Evolutionary conservation across 2,797 vertebrate genomes (phyloP).

Genomic region (Pterois miles): DNA sequence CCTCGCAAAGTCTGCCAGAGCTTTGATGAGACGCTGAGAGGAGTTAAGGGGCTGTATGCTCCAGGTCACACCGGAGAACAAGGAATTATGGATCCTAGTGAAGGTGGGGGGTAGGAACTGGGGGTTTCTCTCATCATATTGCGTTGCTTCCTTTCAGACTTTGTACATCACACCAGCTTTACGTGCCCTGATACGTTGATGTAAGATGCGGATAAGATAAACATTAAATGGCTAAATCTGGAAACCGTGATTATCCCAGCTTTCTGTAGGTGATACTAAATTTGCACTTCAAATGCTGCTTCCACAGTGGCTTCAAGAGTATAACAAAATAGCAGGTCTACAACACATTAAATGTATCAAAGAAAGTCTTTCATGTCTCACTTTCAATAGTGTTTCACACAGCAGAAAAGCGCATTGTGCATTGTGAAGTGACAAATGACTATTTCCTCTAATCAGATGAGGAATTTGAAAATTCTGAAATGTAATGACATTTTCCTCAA

Average conservation of each 20-base stretch:
- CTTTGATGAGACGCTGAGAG: slow-evolving; percentile 74
- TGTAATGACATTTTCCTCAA: slow-evolving; percentile 78
- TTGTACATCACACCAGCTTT: slow-evolving; percentile 39
- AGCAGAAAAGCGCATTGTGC: slow-evolving; percentile 43
- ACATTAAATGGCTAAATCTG: slow-evolving; percentile 62
- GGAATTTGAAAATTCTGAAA: slow-evolving; percentile 74
- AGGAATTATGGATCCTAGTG: slow-evolving; percentile 62
- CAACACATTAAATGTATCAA: slow-evolving; percentile 65
- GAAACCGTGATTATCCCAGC: slow-evolving; percentile 56
- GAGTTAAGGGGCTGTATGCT: slow-evolving; percentile 51
- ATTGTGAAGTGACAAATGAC: slow-evolving; percentile 68
- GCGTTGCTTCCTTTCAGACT: slow-evolving; percentile 56
- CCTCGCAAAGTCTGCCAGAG: slow-evolving; percentile 58
- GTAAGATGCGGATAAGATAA: slow-evolving; percentile 51
- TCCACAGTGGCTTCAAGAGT: slow-evolving; percentile 56
- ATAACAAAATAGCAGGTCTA: slow-evolving; percentile 62
- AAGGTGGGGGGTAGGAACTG: neutral
- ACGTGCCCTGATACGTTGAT: slow-evolving; percentile 22
- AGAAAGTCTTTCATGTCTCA: slow-evolving; percentile 63
- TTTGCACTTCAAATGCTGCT: slow-evolving; percentile 74
- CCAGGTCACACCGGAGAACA: slow-evolving; percentile 65
- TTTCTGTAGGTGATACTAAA: slow-evolving; percentile 45
- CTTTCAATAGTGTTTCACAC: slow-evolving; percentile 61
- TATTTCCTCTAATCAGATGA: slow-evolving; percentile 72
- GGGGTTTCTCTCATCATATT: slow-evolving; percentile 2